Conservation (phyloP, 1,140 invertebrate genomes). For the Ectropis grisescens region DNA sequence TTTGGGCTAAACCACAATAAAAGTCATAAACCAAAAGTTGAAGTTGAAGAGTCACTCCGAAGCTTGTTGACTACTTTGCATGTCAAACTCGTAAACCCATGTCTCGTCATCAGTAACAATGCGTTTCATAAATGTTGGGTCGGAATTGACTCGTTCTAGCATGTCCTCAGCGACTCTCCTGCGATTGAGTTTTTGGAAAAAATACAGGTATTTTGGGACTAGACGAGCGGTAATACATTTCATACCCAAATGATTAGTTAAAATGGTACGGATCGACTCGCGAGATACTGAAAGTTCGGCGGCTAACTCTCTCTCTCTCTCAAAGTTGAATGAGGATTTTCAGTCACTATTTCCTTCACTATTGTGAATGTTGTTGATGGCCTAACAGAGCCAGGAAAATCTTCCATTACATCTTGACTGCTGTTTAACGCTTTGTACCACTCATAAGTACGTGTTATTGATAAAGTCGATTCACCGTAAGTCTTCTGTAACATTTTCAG, state of each 20-base stretch:
- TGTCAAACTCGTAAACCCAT: too few species aligned
- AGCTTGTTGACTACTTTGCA: background rate
- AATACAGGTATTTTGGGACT: too few species aligned
- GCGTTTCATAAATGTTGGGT: too few species aligned
- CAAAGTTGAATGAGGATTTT: too few species aligned
- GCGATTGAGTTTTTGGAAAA: too few species aligned
- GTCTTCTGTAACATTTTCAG: slow-evolving; percentile 1
- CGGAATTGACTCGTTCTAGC: too few species aligned
- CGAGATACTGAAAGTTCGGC: background rate
- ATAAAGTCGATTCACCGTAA: slow-evolving; percentile 1
- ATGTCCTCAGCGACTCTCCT: too few species aligned
- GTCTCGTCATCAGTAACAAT: background rate
- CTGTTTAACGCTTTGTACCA: background rate
- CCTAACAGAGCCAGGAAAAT: background rate
- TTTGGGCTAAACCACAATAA: too few species aligned
- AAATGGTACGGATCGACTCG: too few species aligned
- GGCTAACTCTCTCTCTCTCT: background rate
- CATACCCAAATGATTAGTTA: background rate
- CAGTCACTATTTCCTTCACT: slow-evolving; percentile 1
- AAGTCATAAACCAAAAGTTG: too few species aligned
- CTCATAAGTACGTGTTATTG: background rate
- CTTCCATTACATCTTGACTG: background rate
- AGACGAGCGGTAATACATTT: background rate
- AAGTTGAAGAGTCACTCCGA: too few species aligned
- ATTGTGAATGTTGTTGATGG: background rate